Conservation (phyloP, 2,113 vertebrate species). For the Columbina picui region DNA sequence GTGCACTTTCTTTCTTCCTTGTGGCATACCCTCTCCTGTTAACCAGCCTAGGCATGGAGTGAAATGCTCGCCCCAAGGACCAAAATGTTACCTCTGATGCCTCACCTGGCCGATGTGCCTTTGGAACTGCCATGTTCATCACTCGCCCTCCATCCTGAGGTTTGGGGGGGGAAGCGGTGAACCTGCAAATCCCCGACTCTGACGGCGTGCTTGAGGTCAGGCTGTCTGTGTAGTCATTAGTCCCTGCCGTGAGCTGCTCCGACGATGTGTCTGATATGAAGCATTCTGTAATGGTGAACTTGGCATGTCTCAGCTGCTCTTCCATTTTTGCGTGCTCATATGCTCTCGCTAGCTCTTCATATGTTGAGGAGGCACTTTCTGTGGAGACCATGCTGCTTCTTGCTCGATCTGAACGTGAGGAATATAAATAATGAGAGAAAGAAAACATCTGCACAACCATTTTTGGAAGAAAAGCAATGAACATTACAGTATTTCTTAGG, state of each 20-base stretch:
- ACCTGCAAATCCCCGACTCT: constrained; percentile 98
- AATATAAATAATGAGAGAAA: neutral
- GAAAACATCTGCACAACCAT: neutral
- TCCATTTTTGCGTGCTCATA: constrained; percentile 99
- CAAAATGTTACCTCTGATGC: rapidly evolving
- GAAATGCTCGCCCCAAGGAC: neutral
- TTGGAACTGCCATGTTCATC: constrained; percentile 96
- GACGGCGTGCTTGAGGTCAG: constrained; percentile 98
- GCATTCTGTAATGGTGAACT: constrained; percentile 99
- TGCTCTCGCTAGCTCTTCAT: constrained; percentile 95
- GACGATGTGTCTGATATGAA: constrained; percentile 99
- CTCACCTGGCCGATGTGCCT: constrained; percentile 98
- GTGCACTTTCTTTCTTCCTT: neutral
- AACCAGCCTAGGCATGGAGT: neutral
- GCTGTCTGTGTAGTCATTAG: constrained; percentile 99
- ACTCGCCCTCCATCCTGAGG: constrained; percentile 96
- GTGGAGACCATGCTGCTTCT: constrained; percentile 99
- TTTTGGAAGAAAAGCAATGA: neutral
- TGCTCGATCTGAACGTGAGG: constrained; percentile 84
- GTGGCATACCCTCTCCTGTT: rapidly evolving
- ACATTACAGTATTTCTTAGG: rapidly evolving
- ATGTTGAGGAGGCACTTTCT: constrained; percentile 98
- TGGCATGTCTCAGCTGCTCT: constrained; percentile 96
- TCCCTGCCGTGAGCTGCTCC: constrained; percentile 97
- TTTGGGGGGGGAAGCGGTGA: constrained; percentile 97